These are phyloP conservation scores for Erebia ligea DNA, from an alignment of 2,888 invertebrate species.

Conservation along the genomic window DNA sequence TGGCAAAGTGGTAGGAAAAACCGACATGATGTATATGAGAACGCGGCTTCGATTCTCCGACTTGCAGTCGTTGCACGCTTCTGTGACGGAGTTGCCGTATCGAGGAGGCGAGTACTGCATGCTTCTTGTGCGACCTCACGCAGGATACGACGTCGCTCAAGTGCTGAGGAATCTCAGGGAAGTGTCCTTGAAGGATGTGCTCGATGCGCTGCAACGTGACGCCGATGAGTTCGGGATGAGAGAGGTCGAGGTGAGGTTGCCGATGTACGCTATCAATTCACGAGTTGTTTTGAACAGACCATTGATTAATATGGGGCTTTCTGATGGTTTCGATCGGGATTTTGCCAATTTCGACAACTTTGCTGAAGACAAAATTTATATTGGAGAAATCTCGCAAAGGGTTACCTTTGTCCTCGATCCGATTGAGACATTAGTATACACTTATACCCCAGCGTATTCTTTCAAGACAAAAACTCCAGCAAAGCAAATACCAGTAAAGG, in stretches of 20 bases:
- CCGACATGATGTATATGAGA: slow-evolving; percentile 51
- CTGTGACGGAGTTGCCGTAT: slow-evolving; percentile 87
- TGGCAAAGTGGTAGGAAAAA: neutral
- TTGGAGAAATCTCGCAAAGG: neutral
- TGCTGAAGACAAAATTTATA: slow-evolving; percentile 2
- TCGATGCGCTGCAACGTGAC: slow-evolving; percentile 73
- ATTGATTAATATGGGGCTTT: slow-evolving; percentile 86
- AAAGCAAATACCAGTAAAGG: too few species aligned
- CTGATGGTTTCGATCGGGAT: slow-evolving; percentile 82
- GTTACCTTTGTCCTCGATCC: neutral
- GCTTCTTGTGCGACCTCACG: slow-evolving; percentile 85
- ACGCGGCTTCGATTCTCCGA: slow-evolving; percentile 82
- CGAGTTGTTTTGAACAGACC: slow-evolving; percentile 81
- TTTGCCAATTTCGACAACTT: slow-evolving; percentile 5
- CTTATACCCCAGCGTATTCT: neutral
- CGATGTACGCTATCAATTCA: slow-evolving; percentile 49
- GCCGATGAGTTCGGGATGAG: slow-evolving; percentile 78
- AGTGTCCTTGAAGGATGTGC: slow-evolving; percentile 74
- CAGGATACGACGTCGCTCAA: slow-evolving; percentile 69
- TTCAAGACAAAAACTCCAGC: rapidly evolving
- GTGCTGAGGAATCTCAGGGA: slow-evolving; percentile 78
- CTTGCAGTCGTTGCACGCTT: slow-evolving; percentile 79
- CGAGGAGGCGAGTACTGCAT: slow-evolving; percentile 82
- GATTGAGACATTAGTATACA: neutral
- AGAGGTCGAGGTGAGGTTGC: slow-evolving; percentile 85